phyloP scores from a whole-genome alignment of 2,888 invertebrate genomes.

The Heteromyza rotundicornis region DNA sequence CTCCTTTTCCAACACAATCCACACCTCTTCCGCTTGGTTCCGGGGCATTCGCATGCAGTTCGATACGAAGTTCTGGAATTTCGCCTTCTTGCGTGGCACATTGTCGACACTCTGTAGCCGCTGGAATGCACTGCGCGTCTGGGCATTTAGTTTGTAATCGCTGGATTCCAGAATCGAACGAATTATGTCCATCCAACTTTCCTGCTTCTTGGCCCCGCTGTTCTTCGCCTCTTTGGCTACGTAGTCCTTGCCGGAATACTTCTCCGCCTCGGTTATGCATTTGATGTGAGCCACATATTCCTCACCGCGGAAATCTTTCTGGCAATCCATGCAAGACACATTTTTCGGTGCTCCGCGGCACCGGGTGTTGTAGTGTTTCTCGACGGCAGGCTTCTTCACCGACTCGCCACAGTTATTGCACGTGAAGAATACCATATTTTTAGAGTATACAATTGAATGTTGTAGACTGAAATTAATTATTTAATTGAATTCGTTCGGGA shows the following conservation, averaged over 20 bases:
- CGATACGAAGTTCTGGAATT: slow-evolving; percentile 80
- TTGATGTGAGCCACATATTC: slow-evolving; percentile 81
- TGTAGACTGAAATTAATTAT: too few species aligned
- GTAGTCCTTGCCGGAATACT: slow-evolving; percentile 85
- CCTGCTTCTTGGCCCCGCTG: slow-evolving; percentile 87
- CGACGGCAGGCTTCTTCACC: slow-evolving; percentile 88
- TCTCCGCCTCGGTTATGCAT: slow-evolving; percentile 85
- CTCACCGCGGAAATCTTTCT: slow-evolving; percentile 83
- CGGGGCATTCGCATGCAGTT: slow-evolving; percentile 68
- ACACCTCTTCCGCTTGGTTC: slow-evolving; percentile 74
- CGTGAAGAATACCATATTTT: slow-evolving; percentile 90
- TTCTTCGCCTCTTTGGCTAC: slow-evolving; percentile 72
- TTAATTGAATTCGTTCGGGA: too few species aligned
- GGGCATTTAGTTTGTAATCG: slow-evolving; percentile 57
- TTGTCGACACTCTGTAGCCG: slow-evolving; percentile 76
- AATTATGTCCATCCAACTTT: slow-evolving; percentile 71
- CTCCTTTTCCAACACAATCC: slow-evolving; percentile 67
- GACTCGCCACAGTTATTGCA: slow-evolving; percentile 92
- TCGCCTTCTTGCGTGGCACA: slow-evolving; percentile 84
- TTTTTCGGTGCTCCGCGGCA: slow-evolving; percentile 73
- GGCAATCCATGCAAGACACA: slow-evolving; percentile 92
- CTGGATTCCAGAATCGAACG: slow-evolving; percentile 51
- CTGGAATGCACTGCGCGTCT: slow-evolving; percentile 70
- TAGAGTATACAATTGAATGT: too few species aligned
- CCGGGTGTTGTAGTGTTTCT: slow-evolving; percentile 80